Percentiles rank a stretch among this genome's conserved stretches.
Conservation (phyloP, 2,113 vertebrate genomes). For the Perca flavescens region DNA sequence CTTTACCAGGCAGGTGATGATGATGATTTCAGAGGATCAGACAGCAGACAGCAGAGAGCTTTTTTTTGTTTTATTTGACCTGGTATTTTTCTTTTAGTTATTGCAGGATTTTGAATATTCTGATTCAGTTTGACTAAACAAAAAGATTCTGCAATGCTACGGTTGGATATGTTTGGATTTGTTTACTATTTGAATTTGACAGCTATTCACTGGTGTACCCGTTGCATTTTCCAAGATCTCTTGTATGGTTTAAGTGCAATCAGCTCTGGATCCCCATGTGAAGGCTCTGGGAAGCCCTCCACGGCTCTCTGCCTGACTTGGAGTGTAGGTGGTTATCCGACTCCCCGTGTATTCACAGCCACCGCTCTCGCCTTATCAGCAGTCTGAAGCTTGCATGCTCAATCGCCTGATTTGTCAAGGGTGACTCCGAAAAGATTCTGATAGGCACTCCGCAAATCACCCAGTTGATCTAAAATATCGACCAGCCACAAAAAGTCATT, state of each 20-base stretch:
- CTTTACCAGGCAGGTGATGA: slow-evolving; percentile 18
- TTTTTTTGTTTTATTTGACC: neutral
- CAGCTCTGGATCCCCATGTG: slow-evolving; percentile 34
- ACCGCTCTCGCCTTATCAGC: slow-evolving; percentile 82
- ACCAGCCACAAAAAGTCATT: slow-evolving; percentile 86
- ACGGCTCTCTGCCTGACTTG: slow-evolving; percentile 33
- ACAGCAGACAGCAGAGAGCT: neutral
- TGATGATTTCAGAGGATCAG: slow-evolving; percentile 17
- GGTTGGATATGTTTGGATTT: slow-evolving; percentile 23
- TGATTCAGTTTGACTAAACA: slow-evolving; percentile 6
- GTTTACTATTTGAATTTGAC: slow-evolving; percentile 36
- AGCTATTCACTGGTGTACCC: slow-evolving; percentile 5
- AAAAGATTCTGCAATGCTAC: neutral
- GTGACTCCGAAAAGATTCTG: slow-evolving; percentile 85
- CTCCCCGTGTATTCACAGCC: slow-evolving; percentile 71
- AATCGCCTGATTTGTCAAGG: slow-evolving; percentile 86
- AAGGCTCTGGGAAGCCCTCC: slow-evolving; percentile 39
- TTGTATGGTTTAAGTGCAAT: slow-evolving; percentile 17
- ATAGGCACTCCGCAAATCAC: slow-evolving; percentile 87
- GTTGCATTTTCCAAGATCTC: slow-evolving; percentile 25
- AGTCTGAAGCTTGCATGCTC: slow-evolving; percentile 83
- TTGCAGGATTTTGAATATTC: neutral
- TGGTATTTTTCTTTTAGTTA: neutral
- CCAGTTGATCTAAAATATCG: slow-evolving; percentile 90
- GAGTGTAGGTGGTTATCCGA: slow-evolving; percentile 72